These are phyloP conservation scores for Apostichopus leukothele DNA, from an alignment of 53 echinoderm and acorn worm species.

Conservation along the genomic window DNA sequence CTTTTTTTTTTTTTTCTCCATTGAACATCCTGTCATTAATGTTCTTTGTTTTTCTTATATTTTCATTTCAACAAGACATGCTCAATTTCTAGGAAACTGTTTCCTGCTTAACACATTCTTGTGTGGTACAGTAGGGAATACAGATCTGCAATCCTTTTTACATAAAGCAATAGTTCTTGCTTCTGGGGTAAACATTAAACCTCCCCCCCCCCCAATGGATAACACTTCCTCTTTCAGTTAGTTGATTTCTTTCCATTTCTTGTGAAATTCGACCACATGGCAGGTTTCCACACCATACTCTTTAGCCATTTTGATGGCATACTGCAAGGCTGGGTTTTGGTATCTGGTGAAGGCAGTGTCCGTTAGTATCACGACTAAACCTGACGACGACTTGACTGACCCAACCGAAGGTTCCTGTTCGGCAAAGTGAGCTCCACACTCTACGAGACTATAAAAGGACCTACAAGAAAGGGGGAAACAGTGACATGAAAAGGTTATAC, in stretches of 20 bases:
- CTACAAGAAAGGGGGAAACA: neutral
- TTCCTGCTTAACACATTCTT: neutral
- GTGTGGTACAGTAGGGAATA: neutral
- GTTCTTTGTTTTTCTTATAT: too few species aligned
- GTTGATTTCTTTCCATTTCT: slow-evolving; percentile 70
- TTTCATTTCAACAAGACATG: too few species aligned
- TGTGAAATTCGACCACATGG: slow-evolving; percentile 54
- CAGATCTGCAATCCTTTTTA: too few species aligned
- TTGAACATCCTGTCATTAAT: too few species aligned
- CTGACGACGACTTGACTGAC: neutral
- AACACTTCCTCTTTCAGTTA: slow-evolving; percentile 19
- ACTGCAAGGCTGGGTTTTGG: slow-evolving; percentile 47
- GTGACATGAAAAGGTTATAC: too few species aligned
- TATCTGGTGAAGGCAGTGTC: slow-evolving; percentile 32
- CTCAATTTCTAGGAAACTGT: neutral
- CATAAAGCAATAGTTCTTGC: too few species aligned
- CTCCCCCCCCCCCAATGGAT: too few species aligned
- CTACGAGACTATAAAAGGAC: slow-evolving; percentile 47
- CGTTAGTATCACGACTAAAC: slow-evolving; percentile 40
- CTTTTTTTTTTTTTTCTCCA: too few species aligned
- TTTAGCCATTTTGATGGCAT: slow-evolving; percentile 47
- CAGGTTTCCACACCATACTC: slow-evolving; percentile 43
- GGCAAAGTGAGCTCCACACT: slow-evolving; percentile 40
- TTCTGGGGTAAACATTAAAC: too few species aligned
- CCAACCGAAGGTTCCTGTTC: slow-evolving; percentile 27